These are phyloP conservation scores for Keiferia lycopersicella DNA, from an alignment of 2,888 invertebrate genomes.

Conservation along the genomic window DNA sequence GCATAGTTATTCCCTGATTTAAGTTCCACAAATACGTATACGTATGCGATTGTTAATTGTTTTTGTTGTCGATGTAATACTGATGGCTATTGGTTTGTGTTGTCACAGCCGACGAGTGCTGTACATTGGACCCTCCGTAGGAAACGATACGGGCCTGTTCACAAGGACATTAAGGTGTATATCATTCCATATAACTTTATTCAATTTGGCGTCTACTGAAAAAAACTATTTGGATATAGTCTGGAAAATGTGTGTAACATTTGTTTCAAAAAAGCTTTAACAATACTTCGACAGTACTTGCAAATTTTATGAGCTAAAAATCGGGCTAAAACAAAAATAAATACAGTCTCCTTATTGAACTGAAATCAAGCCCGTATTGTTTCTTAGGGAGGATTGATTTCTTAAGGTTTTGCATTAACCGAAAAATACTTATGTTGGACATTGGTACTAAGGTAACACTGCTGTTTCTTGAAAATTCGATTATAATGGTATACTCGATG, in stretches of 20 bases:
- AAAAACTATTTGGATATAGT: too few species aligned
- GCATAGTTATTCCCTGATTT: background rate
- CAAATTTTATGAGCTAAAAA: too few species aligned
- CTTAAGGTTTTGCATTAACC: background rate
- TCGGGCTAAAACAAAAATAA: background rate
- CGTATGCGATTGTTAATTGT: background rate
- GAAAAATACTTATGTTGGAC: too few species aligned
- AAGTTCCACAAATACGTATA: background rate
- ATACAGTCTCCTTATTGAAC: background rate
- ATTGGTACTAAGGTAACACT: background rate
- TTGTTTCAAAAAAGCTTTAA: too few species aligned
- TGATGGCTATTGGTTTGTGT: slow-evolving; percentile 40
- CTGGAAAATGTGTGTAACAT: too few species aligned
- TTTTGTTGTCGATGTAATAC: background rate
- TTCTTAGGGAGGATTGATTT: slow-evolving; percentile 53
- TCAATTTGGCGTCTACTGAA: slow-evolving; percentile 40
- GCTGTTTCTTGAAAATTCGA: background rate
- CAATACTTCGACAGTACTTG: too few species aligned
- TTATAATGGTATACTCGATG: too few species aligned
- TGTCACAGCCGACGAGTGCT: slow-evolving; percentile 52
- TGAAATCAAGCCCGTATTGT: slow-evolving; percentile 49
- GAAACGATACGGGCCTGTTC: slow-evolving; percentile 56
- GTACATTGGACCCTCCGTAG: slow-evolving; percentile 51
- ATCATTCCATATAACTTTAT: slow-evolving; percentile 49
- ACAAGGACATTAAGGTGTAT: slow-evolving; percentile 60